phyloP scores from a whole-genome alignment of 2,797 vertebrate genomes.

The Oophaga sylvatica region DNA sequence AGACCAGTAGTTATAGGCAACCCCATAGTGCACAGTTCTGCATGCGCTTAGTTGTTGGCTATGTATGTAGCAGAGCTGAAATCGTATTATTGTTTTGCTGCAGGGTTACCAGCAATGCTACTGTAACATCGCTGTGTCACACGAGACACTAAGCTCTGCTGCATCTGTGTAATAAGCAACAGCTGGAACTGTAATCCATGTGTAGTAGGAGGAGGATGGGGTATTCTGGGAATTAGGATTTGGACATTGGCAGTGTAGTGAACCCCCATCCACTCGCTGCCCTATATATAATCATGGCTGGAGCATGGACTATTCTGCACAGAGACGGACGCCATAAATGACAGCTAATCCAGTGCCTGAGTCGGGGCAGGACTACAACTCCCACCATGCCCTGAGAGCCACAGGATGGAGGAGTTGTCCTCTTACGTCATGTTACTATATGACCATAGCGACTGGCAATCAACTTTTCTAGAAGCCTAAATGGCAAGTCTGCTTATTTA shows the following conservation, averaged over 20 bases:
- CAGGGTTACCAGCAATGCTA: background rate
- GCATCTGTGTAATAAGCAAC: slow-evolving; percentile 11
- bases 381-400: background rate
- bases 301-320: background rate
- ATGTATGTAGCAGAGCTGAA: no score
- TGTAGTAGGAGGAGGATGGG: background rate
- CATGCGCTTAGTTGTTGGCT: no score
- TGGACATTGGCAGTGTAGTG: background rate
- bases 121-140: background rate
- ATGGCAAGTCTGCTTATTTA: background rate
- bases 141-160: slow-evolving; percentile 14
- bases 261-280: background rate
- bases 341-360: background rate
- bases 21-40: no score
- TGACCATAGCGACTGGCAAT: background rate
- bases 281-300: background rate
- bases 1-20: no score
- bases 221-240: slow-evolving; percentile 17
- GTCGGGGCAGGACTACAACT: background rate
- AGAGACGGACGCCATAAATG: background rate
- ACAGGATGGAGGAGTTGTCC: background rate
- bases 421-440: background rate
- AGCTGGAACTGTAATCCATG: slow-evolving; percentile 6
- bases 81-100: background rate
- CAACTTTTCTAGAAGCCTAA: background rate